Evolutionary conservation across 2,888 invertebrate species (phyloP).

Genomic region (Diaprepes abbreviatus): DNA sequence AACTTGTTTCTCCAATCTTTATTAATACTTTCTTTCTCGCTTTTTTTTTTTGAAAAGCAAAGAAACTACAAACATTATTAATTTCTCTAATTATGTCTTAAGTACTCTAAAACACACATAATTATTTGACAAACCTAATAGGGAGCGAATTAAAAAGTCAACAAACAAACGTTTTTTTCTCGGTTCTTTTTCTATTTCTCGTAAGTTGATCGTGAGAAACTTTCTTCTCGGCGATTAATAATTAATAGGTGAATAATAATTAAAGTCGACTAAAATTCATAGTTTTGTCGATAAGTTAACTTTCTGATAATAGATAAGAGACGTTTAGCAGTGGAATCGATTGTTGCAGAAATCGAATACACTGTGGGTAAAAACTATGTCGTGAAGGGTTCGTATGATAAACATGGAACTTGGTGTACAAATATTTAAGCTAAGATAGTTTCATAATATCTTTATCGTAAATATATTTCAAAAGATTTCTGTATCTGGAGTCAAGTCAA

Average conservation of each 20-base stretch:
- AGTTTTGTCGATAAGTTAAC: conserved; percentile 28
- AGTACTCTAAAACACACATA: neutral
- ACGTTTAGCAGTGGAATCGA: conserved; percentile 20
- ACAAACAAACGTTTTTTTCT: conserved; percentile 21
- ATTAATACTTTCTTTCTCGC: neutral
- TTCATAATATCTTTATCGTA: no score
- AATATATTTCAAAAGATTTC: no score
- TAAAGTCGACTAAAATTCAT: conserved; percentile 31
- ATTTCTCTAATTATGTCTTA: neutral
- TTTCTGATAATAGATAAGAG: conserved; percentile 21
- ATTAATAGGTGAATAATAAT: conserved; percentile 29
- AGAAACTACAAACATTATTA: neutral
- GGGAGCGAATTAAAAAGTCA: conserved; percentile 17
- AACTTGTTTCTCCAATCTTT: no score
- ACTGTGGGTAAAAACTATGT: no score
- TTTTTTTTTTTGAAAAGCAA: neutral
- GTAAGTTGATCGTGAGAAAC: conserved; percentile 35
- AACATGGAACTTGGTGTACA: no score
- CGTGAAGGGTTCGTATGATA: no score
- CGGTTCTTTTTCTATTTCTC: neutral
- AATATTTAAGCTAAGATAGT: no score
- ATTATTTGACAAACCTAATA: conserved; percentile 6
- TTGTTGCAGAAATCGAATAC: no score
- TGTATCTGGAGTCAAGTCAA: no score
- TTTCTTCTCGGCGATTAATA: conserved; percentile 35